Evolutionary conservation across 2,113 vertebrate species (phyloP).

Genomic region (Nansenia antarctica): DNA sequence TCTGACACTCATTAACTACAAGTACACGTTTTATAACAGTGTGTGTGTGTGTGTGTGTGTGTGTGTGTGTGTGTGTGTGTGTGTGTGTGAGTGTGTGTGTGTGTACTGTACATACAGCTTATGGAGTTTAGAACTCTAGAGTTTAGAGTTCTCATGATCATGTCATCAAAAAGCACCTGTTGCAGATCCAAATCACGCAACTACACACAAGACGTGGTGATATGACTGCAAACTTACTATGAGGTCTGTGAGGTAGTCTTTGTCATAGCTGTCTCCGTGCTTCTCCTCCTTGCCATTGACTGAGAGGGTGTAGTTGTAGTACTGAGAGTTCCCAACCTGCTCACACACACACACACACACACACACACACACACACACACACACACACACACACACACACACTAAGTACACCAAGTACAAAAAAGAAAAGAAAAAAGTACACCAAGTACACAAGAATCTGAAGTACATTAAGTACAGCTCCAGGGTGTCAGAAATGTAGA

Average conservation of each 20-base stretch:
- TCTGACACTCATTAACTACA: not conserved
- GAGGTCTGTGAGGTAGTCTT: constrained; percentile 80
- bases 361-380: not conserved
- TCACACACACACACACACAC: not conserved
- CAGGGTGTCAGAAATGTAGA: no score
- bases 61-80: not conserved
- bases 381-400: not conserved
- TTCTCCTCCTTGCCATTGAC: constrained; percentile 74
- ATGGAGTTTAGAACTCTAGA: not conserved
- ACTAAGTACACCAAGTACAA: no score
- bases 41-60: not conserved
- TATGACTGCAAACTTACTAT: constrained; percentile 63
- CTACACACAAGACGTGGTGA: not conserved
- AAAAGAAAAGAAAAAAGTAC: not conserved
- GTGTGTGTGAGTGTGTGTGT: not conserved
- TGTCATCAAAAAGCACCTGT: not conserved
- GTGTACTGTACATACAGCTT: no score
- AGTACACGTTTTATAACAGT: no score
- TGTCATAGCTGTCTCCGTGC: constrained; percentile 69
- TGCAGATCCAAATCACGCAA: not conserved
- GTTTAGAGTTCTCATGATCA: not conserved
- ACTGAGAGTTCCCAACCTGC: constrained; percentile 79
- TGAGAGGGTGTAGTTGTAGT: constrained; percentile 82
- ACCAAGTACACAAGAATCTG: no score
- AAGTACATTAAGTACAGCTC: no score